Conservation (phyloP, 2,888 invertebrate genomes). For the Dryobota labecula region DNA sequence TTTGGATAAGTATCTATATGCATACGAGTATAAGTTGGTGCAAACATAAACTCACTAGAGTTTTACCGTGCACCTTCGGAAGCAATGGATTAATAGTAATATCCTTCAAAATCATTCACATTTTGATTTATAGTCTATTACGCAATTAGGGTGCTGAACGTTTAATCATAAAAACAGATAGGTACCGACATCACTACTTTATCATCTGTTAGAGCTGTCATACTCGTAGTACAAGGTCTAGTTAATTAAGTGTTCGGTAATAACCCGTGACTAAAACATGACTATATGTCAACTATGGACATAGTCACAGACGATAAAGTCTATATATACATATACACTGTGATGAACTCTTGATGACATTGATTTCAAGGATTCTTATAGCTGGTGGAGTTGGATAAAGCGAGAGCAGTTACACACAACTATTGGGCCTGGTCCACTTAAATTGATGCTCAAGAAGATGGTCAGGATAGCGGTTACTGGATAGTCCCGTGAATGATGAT, state of each 20-base stretch:
- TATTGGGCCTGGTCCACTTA: not conserved
- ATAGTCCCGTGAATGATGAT: not conserved
- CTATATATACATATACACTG: not conserved
- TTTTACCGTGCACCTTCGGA: too few relatives aligned
- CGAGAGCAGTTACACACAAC: too few relatives aligned
- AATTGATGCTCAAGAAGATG: not conserved
- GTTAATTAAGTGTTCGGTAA: constrained; percentile 4
- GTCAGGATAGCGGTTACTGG: too few relatives aligned
- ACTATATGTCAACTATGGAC: not conserved
- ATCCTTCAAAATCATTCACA: too few relatives aligned
- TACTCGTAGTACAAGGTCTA: constrained; percentile 11
- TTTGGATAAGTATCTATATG: too few relatives aligned
- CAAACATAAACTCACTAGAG: too few relatives aligned
- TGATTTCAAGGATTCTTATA: constrained; percentile 20
- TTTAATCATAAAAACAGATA: not conserved
- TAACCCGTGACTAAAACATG: constrained; percentile 9
- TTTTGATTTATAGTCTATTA: too few relatives aligned
- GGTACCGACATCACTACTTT: not conserved
- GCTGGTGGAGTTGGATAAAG: not conserved
- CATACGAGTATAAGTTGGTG: too few relatives aligned
- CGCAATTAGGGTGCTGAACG: too few relatives aligned
- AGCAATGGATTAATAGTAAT: too few relatives aligned
- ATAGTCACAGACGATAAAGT: constrained; percentile 1
- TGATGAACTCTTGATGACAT: constrained; percentile 7
- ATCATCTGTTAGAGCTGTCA: constrained; percentile 12